Evolutionary conservation across 1,140 invertebrate species (phyloP), one percentile per base, ranked within the genome.

Genomic region (Pseudoatta argentina): DNA sequence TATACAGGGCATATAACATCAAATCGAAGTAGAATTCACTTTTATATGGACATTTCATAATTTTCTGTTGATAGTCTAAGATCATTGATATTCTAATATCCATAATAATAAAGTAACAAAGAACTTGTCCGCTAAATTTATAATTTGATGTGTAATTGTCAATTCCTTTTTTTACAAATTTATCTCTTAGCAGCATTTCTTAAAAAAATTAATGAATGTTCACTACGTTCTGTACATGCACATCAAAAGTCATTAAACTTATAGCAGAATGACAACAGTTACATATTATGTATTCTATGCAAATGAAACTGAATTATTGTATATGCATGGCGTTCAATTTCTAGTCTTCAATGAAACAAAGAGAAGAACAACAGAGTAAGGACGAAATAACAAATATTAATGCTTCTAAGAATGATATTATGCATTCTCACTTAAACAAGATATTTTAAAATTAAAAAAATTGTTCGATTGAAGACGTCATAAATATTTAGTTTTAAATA

Each of bases 251-350:
- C 6, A 39, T 39, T 39, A 39, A 39, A 39, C 34, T 39, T 39
- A 39, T 39, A 39, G 34, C 6, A 39, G 34, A 6, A 44, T 21
- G 1, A 16, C 21, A 39, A 79, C 55, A 39, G 8, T 39, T 24
- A n/a, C n/a, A 8, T 14, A 24, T 67, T 55, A 55, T 1, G 5
- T 67, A 69, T 81, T 81, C 78, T 69, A 27, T 57, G n/a, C 18
- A 18, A 78, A 44, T 10, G 30, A 10, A 67, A 69, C 39, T 66
- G 10, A 39, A 39, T 79, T 44, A 24, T 24, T 24, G 24, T 24
- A 24, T 18, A 10, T 18, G 2, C n/a, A 8, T 21, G 51, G 7
- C 48, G 21, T 24, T 44, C 34, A 39, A 39, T 39, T 39, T 39
- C 34, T 39, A 6, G 0, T 39, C 34, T 39, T 77, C 16, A 27